Percentiles rank a stretch among this genome's conserved stretches.
Conservation (phyloP, 2,888 invertebrate species). For the Agriopis leucophaearia region DNA sequence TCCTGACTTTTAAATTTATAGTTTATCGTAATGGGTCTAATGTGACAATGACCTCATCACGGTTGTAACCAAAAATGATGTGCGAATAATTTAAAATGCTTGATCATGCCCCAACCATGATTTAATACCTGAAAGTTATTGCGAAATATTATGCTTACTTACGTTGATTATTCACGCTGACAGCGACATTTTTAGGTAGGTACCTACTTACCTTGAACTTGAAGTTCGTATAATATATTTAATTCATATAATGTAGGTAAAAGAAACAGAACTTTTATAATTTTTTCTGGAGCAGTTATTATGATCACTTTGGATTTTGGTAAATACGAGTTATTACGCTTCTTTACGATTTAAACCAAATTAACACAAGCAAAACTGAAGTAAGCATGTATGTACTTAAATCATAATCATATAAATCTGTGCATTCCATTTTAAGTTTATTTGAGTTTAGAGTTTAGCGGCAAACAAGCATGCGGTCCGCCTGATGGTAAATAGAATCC, state of each 20-base stretch:
- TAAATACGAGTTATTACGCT: too few species aligned
- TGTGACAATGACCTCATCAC: conserved; percentile 10
- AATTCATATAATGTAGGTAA: background rate
- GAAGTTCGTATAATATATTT: conserved; percentile 4
- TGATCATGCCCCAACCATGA: conserved; percentile 3
- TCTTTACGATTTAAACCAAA: too few species aligned
- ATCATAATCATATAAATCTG: too few species aligned
- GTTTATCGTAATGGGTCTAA: conserved; percentile 1
- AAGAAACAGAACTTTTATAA: background rate
- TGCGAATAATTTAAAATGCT: conserved; percentile 6
- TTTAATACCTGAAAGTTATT: conserved; percentile 8
- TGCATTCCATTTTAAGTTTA: too few species aligned
- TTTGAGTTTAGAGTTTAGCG: too few species aligned
- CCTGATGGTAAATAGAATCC: too few species aligned
- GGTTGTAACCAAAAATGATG: background rate
- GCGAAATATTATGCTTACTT: conserved; percentile 1
- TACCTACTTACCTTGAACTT: background rate
- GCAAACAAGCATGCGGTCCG: too few species aligned
- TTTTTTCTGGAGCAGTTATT: too few species aligned
- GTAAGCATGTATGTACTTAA: too few species aligned
- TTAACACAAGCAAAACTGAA: too few species aligned
- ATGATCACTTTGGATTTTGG: too few species aligned
- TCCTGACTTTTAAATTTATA: background rate
- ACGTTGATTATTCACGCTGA: background rate
- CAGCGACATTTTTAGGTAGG: background rate